Percentiles rank a stretch among this genome's conserved stretches.
These are phyloP conservation scores for Diarsia mendica DNA, from an alignment of 2,888 invertebrate genomes.

Conservation along the genomic window DNA sequence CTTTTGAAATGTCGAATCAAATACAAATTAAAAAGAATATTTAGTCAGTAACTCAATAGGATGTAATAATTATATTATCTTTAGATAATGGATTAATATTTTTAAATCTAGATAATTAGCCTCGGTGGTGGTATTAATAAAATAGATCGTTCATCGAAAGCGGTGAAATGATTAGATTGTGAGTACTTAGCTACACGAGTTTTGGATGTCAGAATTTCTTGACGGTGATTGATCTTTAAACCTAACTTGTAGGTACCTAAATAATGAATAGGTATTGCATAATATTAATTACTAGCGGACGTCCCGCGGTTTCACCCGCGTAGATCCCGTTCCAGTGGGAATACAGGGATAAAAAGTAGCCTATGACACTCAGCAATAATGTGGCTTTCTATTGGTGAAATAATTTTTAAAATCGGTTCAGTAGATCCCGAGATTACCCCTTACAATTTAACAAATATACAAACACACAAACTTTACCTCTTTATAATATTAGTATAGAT, in stretches of 20 bases:
- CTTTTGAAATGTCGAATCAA: too few species aligned
- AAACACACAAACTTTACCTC: too few species aligned
- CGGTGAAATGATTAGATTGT: conserved; percentile 23
- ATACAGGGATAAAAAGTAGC: too few species aligned
- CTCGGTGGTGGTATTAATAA: conserved; percentile 7
- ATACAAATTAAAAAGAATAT: neutral
- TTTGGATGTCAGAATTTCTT: neutral
- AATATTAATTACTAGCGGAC: conserved; percentile 2
- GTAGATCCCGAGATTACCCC: too few species aligned
- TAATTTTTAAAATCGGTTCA: too few species aligned
- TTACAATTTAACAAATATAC: too few species aligned
- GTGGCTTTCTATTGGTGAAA: too few species aligned
- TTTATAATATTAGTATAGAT: too few species aligned
- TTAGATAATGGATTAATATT: conserved; percentile 33
- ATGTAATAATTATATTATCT: conserved; percentile 30
- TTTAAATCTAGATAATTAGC: conserved; percentile 31
- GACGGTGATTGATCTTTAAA: conserved; percentile 12
- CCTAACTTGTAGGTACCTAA: neutral
- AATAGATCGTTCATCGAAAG: neutral
- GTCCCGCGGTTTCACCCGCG: too few species aligned
- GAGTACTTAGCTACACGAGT: conserved; percentile 1
- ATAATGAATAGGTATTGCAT: neutral
- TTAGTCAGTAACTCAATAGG: conserved; percentile 33
- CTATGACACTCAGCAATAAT: too few species aligned
- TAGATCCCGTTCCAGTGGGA: too few species aligned